These are phyloP conservation scores for Ptychobarbus kaznakovi DNA, from an alignment of 2,797 vertebrate species.

Conservation along the genomic window DNA sequence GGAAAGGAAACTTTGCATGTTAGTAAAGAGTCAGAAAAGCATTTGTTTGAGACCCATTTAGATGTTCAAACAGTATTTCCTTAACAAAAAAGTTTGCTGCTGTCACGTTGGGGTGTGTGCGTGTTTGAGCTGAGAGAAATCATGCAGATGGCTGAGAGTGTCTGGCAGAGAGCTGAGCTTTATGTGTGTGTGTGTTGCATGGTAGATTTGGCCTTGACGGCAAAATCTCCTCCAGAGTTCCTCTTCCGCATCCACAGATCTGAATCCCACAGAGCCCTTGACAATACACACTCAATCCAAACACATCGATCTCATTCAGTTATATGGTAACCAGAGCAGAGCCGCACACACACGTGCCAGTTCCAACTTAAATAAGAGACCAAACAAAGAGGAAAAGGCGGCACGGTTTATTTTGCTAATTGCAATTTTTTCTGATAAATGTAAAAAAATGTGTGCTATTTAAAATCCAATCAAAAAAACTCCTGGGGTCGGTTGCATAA, in stretches of 20 bases:
- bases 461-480: not conserved
- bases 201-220: slow-evolving; percentile 45
- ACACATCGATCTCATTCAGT: slow-evolving; percentile 52
- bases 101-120: slow-evolving; percentile 10
- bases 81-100: slow-evolving; percentile 26
- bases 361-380: slow-evolving; percentile 33
- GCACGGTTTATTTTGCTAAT: not conserved
- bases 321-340: slow-evolving; percentile 50
- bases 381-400: slow-evolving; percentile 27
- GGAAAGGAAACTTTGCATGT: slow-evolving; percentile 21
- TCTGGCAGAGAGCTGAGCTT: slow-evolving; percentile 34
- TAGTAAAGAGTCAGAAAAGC: slow-evolving; percentile 28
- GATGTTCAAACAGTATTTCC: not conserved
- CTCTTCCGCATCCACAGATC: slow-evolving; percentile 57
- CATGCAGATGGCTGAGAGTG: slow-evolving; percentile 22
- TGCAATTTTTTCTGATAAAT: not conserved
- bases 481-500: not conserved
- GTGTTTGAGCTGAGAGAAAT: slow-evolving; percentile 20
- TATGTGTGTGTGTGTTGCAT: slow-evolving; percentile 40
- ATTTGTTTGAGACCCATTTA: slow-evolving; percentile 19
- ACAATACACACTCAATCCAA: slow-evolving; percentile 45
- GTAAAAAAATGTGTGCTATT: not conserved
- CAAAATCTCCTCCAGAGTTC: slow-evolving; percentile 55
- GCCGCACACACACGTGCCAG: not conserved
- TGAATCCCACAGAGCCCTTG: slow-evolving; percentile 52